These are phyloP conservation scores for Porites divaricata DNA, from an alignment of 92 coral and sea anemone genomes.

Conservation along the genomic window DNA sequence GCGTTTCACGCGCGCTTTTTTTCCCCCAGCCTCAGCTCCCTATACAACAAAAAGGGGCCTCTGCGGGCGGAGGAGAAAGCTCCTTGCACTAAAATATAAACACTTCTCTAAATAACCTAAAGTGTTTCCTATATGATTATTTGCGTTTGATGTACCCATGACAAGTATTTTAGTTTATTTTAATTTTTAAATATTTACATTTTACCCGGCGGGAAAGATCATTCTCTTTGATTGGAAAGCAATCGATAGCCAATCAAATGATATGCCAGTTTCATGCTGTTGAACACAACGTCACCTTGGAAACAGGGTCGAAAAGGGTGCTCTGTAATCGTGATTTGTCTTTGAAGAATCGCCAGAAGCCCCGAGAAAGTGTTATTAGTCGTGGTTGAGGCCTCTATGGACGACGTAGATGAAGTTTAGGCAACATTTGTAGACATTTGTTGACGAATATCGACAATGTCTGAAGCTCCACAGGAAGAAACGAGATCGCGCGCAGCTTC, in stretches of 20 bases:
- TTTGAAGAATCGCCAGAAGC: background rate
- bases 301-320: background rate
- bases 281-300: conserved; percentile 57
- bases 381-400: background rate
- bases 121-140: background rate
- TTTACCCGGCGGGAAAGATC: background rate
- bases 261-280: background rate
- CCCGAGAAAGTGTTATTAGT: background rate
- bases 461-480: conserved; percentile 70
- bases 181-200: conserved; percentile 19
- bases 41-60: no score
- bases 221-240: background rate
- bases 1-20: no score
- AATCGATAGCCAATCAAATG: conserved; percentile 41
- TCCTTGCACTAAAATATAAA: no score
- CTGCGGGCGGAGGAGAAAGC: no score
- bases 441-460: conserved; percentile 51
- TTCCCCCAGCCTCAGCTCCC: no score
- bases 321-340: background rate
- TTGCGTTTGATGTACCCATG: background rate
- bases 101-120: no score
- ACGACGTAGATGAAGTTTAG: background rate
- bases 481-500: conserved; percentile 77
- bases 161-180: background rate
- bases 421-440: background rate